These are phyloP conservation scores for Saguinus imperator DNA, from an alignment of 2,113 vertebrate species.

Conservation along the genomic window DNA sequence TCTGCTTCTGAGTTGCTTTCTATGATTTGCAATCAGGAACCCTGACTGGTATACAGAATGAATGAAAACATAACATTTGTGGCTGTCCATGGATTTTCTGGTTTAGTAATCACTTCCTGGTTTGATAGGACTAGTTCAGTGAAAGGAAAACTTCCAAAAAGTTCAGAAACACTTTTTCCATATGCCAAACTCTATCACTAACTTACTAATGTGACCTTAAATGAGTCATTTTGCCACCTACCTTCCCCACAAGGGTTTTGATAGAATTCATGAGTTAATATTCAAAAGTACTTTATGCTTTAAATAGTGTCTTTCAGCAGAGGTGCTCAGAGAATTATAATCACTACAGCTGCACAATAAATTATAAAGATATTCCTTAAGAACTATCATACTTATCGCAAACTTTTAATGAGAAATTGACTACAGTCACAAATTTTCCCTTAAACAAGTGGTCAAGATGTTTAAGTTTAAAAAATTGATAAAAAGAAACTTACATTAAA, in stretches of 20 bases:
- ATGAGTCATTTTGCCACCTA: constrained; percentile 62
- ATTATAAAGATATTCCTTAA: neutral
- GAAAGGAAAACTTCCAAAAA: neutral
- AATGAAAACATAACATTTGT: too few relatives aligned
- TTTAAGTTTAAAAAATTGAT: neutral
- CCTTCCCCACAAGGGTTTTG: constrained; percentile 40
- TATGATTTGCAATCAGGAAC: neutral
- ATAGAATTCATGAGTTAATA: constrained; percentile 65
- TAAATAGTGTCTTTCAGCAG: constrained; percentile 67
- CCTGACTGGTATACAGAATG: neutral
- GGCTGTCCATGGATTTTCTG: neutral
- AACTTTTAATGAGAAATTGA: constrained; percentile 30
- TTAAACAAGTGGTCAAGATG: constrained; percentile 27
- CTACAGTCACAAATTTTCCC: neutral
- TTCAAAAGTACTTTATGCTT: constrained; percentile 69
- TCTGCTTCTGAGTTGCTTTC: neutral
- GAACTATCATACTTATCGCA: neutral
- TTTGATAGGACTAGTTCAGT: neutral
- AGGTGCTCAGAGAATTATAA: constrained; percentile 27
- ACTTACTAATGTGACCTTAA: constrained; percentile 26
- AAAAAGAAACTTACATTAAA: neutral
- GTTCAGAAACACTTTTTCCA: constrained; percentile 31
- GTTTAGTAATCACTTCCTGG: neutral
- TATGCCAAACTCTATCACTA: neutral
- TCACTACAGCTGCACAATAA: neutral